Percentiles rank a stretch among this genome's conserved stretches.
Evolutionary conservation across 2,888 invertebrate species (phyloP).

Genomic region (Timema cristinae): DNA sequence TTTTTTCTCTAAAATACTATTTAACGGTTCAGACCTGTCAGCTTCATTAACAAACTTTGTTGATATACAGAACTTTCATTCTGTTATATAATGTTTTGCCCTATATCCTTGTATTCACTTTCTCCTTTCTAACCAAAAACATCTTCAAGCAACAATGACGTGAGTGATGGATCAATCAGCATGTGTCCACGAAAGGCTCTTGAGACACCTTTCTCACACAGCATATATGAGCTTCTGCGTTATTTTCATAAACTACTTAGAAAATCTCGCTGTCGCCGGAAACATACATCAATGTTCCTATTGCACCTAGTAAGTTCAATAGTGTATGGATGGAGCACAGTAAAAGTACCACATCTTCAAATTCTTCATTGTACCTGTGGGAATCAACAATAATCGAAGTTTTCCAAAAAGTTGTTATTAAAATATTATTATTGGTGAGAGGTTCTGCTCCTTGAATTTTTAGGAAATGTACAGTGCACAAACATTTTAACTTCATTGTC

Average conservation of each 20-base stretch:
- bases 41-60: background rate
- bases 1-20: background rate
- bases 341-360: background rate
- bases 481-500: too few relatives aligned
- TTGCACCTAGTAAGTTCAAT: conserved; percentile 2
- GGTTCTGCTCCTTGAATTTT: background rate
- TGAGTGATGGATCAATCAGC: background rate
- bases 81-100: background rate
- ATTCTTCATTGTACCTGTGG: background rate
- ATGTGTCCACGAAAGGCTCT: background rate
- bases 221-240: background rate
- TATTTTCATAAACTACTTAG: background rate
- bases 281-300: background rate
- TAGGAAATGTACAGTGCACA: background rate
- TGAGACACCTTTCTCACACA: background rate
- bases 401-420: background rate
- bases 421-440: background rate
- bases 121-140: background rate
- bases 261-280: background rate
- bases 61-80: background rate
- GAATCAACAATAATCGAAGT: conserved; percentile 6
- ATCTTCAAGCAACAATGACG: background rate
- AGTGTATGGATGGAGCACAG: background rate
- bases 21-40: background rate
- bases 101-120: background rate